Evolutionary conservation across 2,797 vertebrate species (phyloP), one percentile per base, ranked within the genome.

Genomic region (Urophycis tenuis): DNA sequence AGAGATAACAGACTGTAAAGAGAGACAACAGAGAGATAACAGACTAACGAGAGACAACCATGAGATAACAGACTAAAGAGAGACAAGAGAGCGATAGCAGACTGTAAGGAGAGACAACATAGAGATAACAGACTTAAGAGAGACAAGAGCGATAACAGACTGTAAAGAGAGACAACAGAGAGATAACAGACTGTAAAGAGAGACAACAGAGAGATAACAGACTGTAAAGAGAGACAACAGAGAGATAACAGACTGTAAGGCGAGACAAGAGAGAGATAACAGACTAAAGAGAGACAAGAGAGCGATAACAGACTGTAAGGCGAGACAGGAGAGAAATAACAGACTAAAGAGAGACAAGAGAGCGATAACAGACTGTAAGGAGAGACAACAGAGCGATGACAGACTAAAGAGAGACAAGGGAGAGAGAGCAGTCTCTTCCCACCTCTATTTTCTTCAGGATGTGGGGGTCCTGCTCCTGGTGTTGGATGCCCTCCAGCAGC

Each of bases 361-460:
- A 25, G 53, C n/a, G 45, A 53, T 49, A 49, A 49, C 41, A 53
- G 19, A 64, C 53, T 10, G 53, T 64, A 64, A 7, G 19, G 41
- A 49, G 3, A 49, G 41, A 49, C 19, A 67, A 29, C 60, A 67
- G 60, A 67, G 2, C 7, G 53, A 67, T 9, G 33, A 22, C 29
- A 71, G 69, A 71, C 74, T 0, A 30, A 39, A 33, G 19, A 73
- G 10, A 35, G 25, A 49, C 53, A 69, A 11, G 15, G 10, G 45
- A 53, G 49, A 60, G 17, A 60, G 8, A 29, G 5, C n/a, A 69
- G 31, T 11, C 7, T 25, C n/a, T 73, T 19, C 73, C 93, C 91
- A 99, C 97, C 97, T 99, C 97, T 39, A 98, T 95, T 91, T 95
- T 97, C 86, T 88, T 93, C 97, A 97, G 98, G 83, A 98, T 85